These are phyloP conservation scores for Drosophila niveifrons DNA, from an alignment of 2,888 invertebrate genomes.

Conservation along the genomic window DNA sequence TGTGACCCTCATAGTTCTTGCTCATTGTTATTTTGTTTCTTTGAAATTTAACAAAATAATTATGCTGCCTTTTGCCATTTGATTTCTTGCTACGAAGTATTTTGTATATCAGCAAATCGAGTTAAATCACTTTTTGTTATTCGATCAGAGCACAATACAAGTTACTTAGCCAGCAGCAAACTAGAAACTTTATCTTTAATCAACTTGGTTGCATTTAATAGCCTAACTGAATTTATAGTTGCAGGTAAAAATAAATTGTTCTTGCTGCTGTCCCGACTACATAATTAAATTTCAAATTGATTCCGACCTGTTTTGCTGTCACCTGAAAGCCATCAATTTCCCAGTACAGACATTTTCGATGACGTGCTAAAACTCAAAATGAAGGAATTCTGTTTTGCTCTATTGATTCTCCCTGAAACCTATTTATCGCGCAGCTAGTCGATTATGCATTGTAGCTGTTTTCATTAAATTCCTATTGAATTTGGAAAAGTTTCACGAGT, in stretches of 20 bases:
- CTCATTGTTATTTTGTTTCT: constrained; percentile 20
- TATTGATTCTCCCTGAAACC: neutral
- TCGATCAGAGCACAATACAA: neutral
- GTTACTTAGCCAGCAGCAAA: neutral
- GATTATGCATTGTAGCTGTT: neutral
- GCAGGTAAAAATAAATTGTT: constrained; percentile 55
- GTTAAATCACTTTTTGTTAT: neutral
- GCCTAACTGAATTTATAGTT: constrained; percentile 25
- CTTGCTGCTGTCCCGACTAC: constrained; percentile 47
- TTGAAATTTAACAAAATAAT: constrained; percentile 59
- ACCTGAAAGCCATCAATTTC: constrained; percentile 59
- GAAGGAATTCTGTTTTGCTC: neutral
- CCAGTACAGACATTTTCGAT: constrained; percentile 23
- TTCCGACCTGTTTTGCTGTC: constrained; percentile 43
- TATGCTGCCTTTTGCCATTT: constrained; percentile 42
- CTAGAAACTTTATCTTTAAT: too few relatives aligned
- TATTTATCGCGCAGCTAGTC: neutral
- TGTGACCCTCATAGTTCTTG: neutral
- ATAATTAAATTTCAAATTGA: constrained; percentile 64
- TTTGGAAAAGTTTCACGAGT: neutral
- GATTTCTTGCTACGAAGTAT: constrained; percentile 13
- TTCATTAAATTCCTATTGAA: neutral
- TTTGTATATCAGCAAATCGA: neutral
- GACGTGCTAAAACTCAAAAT: constrained; percentile 7
- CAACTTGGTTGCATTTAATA: neutral